Evolutionary conservation across 2,888 invertebrate species (phyloP).

Genomic region (Cephus rjabovi): DNA sequence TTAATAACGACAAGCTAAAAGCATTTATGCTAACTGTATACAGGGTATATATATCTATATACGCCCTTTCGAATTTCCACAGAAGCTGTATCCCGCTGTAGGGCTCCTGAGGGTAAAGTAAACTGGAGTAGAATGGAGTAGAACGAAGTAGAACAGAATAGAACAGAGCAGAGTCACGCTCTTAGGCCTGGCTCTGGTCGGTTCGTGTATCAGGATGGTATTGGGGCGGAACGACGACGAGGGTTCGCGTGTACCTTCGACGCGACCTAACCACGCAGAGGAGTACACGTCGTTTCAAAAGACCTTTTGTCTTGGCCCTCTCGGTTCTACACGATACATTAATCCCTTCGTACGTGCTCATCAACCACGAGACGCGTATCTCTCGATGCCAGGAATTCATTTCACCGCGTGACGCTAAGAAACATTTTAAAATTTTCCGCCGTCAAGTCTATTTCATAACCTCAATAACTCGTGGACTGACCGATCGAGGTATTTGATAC

Average conservation of each 20-base stretch:
- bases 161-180: background rate
- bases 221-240: constrained; percentile 46
- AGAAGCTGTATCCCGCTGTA: background rate
- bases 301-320: constrained; percentile 16
- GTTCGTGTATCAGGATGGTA: constrained; percentile 44
- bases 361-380: background rate
- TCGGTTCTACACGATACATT: background rate
- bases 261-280: constrained; percentile 35
- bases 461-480: background rate
- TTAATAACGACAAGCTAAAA: background rate
- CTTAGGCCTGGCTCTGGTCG: constrained; percentile 24
- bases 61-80: background rate
- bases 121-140: background rate
- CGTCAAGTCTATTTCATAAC: background rate
- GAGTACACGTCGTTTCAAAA: constrained; percentile 43
- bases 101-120: background rate
- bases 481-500: background rate
- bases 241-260: constrained; percentile 20
- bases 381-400: background rate
- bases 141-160: background rate
- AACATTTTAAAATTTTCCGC: background rate
- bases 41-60: too few relatives aligned
- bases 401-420: background rate
- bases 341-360: background rate
- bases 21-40: background rate